Conservation (phyloP, 2,113 vertebrate genomes). For the Trinectes maculatus region DNA sequence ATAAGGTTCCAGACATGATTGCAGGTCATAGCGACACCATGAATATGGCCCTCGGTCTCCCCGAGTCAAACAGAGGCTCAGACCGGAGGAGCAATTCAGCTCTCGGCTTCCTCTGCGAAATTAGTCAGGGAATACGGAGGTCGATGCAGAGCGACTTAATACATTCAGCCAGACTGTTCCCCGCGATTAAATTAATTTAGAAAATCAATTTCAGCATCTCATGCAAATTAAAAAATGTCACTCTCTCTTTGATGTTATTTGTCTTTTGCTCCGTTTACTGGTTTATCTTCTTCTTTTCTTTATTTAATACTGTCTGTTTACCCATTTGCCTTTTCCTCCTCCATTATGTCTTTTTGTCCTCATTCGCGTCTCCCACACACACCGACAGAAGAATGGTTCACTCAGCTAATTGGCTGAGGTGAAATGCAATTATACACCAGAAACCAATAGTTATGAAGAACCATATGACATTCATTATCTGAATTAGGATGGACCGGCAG, state of each 20-base stretch:
- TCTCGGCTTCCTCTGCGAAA: constrained; percentile 30
- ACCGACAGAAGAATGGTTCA: constrained; percentile 35
- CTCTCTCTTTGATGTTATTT: constrained; percentile 46
- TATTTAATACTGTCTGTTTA: constrained; percentile 20
- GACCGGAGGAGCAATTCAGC: too few relatives aligned
- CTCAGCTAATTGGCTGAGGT: constrained; percentile 50
- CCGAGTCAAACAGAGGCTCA: constrained; percentile 43
- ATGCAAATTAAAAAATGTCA: constrained; percentile 64
- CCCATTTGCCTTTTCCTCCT: constrained; percentile 9
- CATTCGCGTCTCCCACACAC: constrained; percentile 13
- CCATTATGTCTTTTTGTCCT: constrained; percentile 24
- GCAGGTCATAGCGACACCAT: constrained; percentile 10
- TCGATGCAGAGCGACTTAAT: constrained; percentile 68
- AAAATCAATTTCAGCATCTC: constrained; percentile 74
- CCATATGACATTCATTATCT: constrained; percentile 55
- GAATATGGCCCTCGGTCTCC: constrained; percentile 30
- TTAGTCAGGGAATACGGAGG: constrained; percentile 56
- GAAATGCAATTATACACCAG: constrained; percentile 63
- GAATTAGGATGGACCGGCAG: constrained; percentile 51
- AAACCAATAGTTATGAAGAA: constrained; percentile 59
- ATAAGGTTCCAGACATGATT: constrained; percentile 12
- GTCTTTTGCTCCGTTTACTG: constrained; percentile 34
- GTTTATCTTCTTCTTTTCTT: constrained; percentile 22
- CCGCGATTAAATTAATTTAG: constrained; percentile 71
- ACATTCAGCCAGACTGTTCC: constrained; percentile 64